Conservation (phyloP, 30 jellyfish, hydroid and myxozoan species). For the Hydractinia echinata region DNA sequence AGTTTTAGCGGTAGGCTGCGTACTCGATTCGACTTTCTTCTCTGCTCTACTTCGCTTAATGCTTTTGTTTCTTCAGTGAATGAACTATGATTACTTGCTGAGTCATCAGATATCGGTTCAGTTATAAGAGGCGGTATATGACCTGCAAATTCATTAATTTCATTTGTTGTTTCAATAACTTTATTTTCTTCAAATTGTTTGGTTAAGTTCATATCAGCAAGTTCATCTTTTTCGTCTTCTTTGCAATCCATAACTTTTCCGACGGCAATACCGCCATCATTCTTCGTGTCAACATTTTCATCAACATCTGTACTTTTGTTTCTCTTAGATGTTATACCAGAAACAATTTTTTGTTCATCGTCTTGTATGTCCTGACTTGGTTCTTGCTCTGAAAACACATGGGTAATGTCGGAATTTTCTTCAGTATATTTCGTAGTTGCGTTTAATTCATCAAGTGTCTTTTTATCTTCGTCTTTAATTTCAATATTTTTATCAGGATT, state of each 20-base stretch:
- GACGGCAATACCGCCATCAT: neutral
- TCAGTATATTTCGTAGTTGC: neutral
- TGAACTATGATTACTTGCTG: slow-evolving; percentile 12
- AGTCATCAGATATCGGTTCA: slow-evolving; percentile 23
- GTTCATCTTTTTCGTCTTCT: slow-evolving; percentile 5
- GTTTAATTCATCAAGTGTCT: neutral
- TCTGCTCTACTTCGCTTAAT: neutral
- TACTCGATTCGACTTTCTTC: slow-evolving; percentile 24
- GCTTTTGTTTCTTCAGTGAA: neutral
- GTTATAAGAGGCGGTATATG: slow-evolving; percentile 1
- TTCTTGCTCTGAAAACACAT: neutral
- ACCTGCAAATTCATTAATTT: neutral
- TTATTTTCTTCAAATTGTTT: neutral
- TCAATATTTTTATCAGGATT: neutral
- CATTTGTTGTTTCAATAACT: neutral
- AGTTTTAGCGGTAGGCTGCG: slow-evolving; percentile 19
- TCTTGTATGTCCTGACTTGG: neutral
- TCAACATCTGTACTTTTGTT: neutral
- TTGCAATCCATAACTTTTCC: neutral
- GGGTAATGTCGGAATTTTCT: neutral
- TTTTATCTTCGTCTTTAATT: no score
- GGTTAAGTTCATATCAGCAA: no score
- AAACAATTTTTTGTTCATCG: neutral
- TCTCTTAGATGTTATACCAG: neutral
- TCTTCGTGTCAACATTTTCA: neutral